phyloP scores from a whole-genome alignment of 1,140 invertebrate genomes.

The Drosophila elegans region DNA sequence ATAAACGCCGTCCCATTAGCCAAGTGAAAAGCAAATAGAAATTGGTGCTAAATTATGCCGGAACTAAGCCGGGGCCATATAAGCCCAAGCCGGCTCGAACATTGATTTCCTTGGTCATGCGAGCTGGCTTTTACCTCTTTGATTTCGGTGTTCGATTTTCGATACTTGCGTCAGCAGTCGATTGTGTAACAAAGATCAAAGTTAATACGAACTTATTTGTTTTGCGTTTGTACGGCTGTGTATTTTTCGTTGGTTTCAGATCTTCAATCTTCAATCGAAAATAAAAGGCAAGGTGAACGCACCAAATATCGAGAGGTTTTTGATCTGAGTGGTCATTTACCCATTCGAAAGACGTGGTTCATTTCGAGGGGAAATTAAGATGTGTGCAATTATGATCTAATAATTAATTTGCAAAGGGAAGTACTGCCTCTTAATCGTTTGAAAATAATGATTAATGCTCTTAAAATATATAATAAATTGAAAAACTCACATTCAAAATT shows the following conservation, averaged over 20 bases:
- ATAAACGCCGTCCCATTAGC: slow-evolving; percentile 67
- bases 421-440: too few species aligned
- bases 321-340: slow-evolving; percentile 48
- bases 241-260: slow-evolving; percentile 25
- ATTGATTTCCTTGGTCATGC: slow-evolving; percentile 55
- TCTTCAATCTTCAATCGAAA: slow-evolving; percentile 32
- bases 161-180: slow-evolving; percentile 53
- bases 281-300: slow-evolving; percentile 55
- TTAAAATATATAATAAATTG: too few species aligned
- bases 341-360: slow-evolving; percentile 12
- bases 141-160: slow-evolving; percentile 26
- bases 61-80: slow-evolving; percentile 66
- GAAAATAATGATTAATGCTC: too few species aligned
- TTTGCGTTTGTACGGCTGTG: slow-evolving; percentile 3
- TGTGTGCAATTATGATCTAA: background rate
- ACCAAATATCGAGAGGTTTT: slow-evolving; percentile 39
- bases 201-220: slow-evolving; percentile 43
- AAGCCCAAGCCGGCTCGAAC: slow-evolving; percentile 9
- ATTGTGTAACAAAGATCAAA: slow-evolving; percentile 64
- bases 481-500: too few species aligned
- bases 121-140: slow-evolving; percentile 52
- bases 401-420: background rate
- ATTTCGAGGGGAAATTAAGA: slow-evolving; percentile 17
- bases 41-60: slow-evolving; percentile 82
- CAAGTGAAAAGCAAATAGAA: slow-evolving; percentile 78